A percentile compares a stretch with the other conserved stretches of the same genome.
Conservation (phyloP, 1,140 invertebrate genomes). For the Lordiphosa clarofinis region DNA sequence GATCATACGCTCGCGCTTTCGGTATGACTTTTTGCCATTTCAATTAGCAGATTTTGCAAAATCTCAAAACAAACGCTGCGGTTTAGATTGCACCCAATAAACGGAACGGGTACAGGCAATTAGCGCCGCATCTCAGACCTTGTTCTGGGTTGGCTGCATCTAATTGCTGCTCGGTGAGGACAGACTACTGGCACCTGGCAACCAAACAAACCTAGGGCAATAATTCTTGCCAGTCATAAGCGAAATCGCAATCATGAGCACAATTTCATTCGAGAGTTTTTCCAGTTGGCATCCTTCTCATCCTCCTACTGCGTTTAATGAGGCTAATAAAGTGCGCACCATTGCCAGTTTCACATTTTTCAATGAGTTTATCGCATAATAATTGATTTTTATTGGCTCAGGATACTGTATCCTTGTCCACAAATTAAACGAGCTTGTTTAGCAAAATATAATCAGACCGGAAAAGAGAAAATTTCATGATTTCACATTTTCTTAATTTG, state of each 20-base stretch:
- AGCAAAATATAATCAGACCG: neutral
- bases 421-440: neutral
- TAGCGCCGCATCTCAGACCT: neutral
- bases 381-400: conserved; percentile 57
- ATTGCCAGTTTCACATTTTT: conserved; percentile 4
- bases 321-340: conserved; percentile 59
- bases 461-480: neutral
- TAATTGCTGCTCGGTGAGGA: too few species aligned
- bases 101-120: conserved; percentile 5
- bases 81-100: conserved; percentile 21
- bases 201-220: conserved; percentile 5
- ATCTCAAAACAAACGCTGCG: conserved; percentile 13
- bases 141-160: too few species aligned
- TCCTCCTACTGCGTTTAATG: conserved; percentile 48
- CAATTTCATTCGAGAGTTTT: conserved; percentile 69
- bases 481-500: conserved; percentile 1
- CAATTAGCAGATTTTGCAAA: conserved; percentile 40
- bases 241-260: conserved; percentile 73
- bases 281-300: conserved; percentile 4
- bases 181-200: too few species aligned
- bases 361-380: conserved; percentile 59
- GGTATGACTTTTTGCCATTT: conserved; percentile 17
- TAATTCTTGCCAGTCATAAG: conserved; percentile 58
- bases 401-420: neutral
- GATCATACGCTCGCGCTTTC: neutral